phyloP scores from a whole-genome alignment of 1,140 invertebrate species.

The fruit fly (Drosophila melanogaster) region DNA sequence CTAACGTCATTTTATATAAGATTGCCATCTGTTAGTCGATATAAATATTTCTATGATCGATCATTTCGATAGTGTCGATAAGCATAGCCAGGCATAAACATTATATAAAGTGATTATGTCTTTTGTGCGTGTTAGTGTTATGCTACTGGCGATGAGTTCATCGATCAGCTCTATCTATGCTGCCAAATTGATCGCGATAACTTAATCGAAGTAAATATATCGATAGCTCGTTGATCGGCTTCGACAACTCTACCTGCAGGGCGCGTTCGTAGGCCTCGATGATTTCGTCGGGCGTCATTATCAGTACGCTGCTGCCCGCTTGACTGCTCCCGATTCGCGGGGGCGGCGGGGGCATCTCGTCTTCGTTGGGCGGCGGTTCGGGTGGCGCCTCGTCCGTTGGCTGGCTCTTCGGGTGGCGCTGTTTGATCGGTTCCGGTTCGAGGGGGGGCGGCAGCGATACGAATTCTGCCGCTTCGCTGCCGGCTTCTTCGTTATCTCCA shows the following conservation, averaged over 20 bases:
- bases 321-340: conserved; percentile 41
- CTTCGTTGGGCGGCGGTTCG: too few relatives aligned
- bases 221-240: neutral
- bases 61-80: too few relatives aligned
- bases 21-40: too few relatives aligned
- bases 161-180: too few relatives aligned
- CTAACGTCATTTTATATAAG: neutral
- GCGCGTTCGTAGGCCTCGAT: conserved; percentile 60
- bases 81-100: too few relatives aligned
- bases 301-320: conserved; percentile 44
- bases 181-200: neutral
- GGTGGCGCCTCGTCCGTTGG: neutral
- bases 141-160: too few relatives aligned
- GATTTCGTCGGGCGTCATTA: conserved; percentile 63
- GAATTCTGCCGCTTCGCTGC: conserved; percentile 1
- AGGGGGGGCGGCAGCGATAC: neutral
- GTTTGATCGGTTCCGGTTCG: neutral
- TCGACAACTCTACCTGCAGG: conserved; percentile 20
- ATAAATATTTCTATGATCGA: too few relatives aligned
- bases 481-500: neutral
- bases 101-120: too few relatives aligned
- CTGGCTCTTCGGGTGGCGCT: neutral
- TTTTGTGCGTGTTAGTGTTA: too few relatives aligned
- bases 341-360: neutral
- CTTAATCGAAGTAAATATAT: neutral